These are phyloP conservation scores for Oophaga pumilio DNA, from an alignment of 2,113 vertebrate species.

Conservation along the genomic window DNA sequence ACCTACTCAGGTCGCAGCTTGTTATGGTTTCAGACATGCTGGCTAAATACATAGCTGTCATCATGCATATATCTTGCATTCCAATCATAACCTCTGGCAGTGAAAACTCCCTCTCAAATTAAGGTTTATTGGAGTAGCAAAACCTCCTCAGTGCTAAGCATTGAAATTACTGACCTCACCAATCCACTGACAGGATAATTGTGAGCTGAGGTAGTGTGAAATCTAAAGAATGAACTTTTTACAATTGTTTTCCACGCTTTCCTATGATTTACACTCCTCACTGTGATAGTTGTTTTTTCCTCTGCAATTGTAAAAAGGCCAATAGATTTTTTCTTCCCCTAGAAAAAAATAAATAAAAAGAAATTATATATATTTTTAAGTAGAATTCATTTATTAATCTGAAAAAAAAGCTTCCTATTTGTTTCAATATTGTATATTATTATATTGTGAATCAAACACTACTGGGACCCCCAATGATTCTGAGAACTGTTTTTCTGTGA, in stretches of 20 bases:
- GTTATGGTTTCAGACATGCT: constrained; percentile 60
- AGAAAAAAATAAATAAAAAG: too few relatives aligned
- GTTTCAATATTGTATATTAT: too few relatives aligned
- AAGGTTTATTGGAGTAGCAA: constrained; percentile 64
- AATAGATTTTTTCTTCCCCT: constrained; percentile 17
- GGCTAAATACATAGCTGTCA: constrained; percentile 66
- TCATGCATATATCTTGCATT: constrained; percentile 67
- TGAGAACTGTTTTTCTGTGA: too few relatives aligned
- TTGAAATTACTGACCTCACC: constrained; percentile 68
- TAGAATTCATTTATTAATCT: too few relatives aligned
- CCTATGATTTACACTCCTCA: constrained; percentile 34
- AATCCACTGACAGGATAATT: constrained; percentile 70
- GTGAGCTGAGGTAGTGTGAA: constrained; percentile 64
- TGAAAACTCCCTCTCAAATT: constrained; percentile 68
- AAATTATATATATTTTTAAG: too few relatives aligned
- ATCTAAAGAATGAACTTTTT: constrained; percentile 60
- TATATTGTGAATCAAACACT: too few relatives aligned
- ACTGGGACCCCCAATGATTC: too few relatives aligned
- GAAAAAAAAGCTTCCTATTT: too few relatives aligned
- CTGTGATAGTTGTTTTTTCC: not conserved
- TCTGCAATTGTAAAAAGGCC: constrained; percentile 18
- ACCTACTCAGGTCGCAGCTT: constrained; percentile 48
- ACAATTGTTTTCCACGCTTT: constrained; percentile 45
- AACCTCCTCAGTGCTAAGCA: constrained; percentile 62
- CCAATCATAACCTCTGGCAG: constrained; percentile 65